Base-by-base conservation (phyloP, 2,113 vertebrate species). In the Ciconia maguari region DNA sequence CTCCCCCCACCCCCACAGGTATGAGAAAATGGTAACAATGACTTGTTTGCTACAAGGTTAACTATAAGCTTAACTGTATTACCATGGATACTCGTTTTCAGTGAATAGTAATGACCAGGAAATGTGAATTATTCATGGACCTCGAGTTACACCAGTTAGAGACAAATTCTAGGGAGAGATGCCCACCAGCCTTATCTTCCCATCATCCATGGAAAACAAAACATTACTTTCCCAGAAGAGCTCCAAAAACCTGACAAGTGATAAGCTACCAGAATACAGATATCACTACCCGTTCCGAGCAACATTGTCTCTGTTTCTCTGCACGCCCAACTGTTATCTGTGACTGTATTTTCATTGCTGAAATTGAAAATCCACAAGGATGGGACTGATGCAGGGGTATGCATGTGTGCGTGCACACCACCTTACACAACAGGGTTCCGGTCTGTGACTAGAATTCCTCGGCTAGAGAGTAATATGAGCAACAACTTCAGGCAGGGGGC, bases 1-100 rank as follows among this genome's bases (percentile, higher is more conserved):
- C 24, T 52, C 10, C 6, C 6, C 17, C 26, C 0, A 1, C 3
- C 3, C 10, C 8, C 4, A 54, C 64, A 83, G 16, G 26, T 36
- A 60, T 7, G 11, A 78, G 32, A 70, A 89, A 86, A 89, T 3
- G 24, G 4, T 77, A 80, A 65, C 26, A 7, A 12, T 0, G 8
- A 71, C 10, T 66, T 54, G 36, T n/a, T 51, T 34, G 58, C 21
- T 49, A 49, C 24, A 62, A 76, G 36, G 41, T n/a, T 81, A 91
- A 79, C 42, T 38, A 26, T 41, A 87, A 83, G 14, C 21, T 87
- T 36, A 44, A 80, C 5, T 52, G 2, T 25, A 51, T 82, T 88
- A 68, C 13, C 21, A 75, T 2, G 2, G 25, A 66, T 58, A 51
- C 11, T 58, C 1, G 1, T 75, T 90, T 81, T 66, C 92, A 83